These are phyloP conservation scores for Thalassarche chlororhynchos DNA, from an alignment of 2,113 vertebrate genomes.

Conservation along the genomic window DNA sequence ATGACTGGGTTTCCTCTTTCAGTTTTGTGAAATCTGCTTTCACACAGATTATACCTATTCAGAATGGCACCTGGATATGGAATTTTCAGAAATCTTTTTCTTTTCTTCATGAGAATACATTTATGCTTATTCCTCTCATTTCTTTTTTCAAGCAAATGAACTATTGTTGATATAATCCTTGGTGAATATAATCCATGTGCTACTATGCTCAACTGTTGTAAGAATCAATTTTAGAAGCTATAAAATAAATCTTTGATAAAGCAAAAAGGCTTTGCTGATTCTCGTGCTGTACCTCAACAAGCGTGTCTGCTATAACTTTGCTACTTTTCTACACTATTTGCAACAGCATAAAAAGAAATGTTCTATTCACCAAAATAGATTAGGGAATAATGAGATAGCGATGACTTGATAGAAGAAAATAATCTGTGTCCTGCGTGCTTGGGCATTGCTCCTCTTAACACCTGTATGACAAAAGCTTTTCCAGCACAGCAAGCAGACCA, in stretches of 20 bases:
- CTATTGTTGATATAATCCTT: not conserved
- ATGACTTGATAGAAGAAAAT: not conserved
- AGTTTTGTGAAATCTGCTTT: constrained; percentile 1
- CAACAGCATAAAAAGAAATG: not conserved
- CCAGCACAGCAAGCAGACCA: not conserved
- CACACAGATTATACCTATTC: not conserved
- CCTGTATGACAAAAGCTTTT: not conserved
- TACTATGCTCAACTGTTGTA: not conserved
- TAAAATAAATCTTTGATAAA: not conserved
- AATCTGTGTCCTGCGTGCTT: not conserved
- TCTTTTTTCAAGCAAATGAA: not conserved
- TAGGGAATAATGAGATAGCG: not conserved
- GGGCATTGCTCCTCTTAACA: not conserved
- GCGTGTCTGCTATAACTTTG: not conserved
- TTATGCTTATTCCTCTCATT: not conserved
- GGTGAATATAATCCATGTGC: not conserved
- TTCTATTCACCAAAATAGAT: not conserved
- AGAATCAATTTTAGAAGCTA: not conserved
- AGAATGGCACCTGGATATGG: not conserved
- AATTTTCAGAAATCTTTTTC: not conserved
- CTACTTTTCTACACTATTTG: not conserved
- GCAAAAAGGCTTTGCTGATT: not conserved
- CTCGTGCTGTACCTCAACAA: not conserved
- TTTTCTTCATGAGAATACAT: not conserved
- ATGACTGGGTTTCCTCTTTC: constrained; percentile 9